A percentile compares a stretch with the other conserved stretches of the same genome.
These are phyloP conservation scores for Sesamia inferens DNA, from an alignment of 2,888 invertebrate genomes.

Conservation along the genomic window DNA sequence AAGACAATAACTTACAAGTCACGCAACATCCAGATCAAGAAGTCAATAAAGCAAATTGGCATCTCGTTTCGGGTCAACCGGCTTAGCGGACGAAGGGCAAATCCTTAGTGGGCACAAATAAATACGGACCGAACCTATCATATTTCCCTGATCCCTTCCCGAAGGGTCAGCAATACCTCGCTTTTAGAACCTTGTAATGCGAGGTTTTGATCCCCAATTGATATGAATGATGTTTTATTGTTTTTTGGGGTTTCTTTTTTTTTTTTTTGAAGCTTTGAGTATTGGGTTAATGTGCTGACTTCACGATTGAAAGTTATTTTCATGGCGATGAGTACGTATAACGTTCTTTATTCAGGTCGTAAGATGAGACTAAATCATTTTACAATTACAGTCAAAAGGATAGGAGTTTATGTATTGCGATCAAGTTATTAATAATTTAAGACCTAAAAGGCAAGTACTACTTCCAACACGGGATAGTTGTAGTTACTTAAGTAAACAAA, in stretches of 20 bases:
- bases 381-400: neutral
- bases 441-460: neutral
- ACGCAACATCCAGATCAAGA: conserved; percentile 71
- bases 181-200: conserved; percentile 70
- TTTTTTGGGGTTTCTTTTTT: conserved; percentile 61
- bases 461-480: neutral
- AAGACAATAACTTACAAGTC: conserved; percentile 63
- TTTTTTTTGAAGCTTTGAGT: conserved; percentile 17
- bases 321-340: neutral
- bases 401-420: neutral
- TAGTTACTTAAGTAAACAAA: too few relatives aligned
- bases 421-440: neutral
- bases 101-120: conserved; percentile 88
- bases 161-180: conserved; percentile 84
- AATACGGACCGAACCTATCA: conserved; percentile 85
- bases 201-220: conserved; percentile 74
- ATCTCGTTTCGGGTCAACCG: conserved; percentile 84
- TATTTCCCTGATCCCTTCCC: conserved; percentile 87
- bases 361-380: too few relatives aligned
- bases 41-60: conserved; percentile 85
- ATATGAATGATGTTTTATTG: conserved; percentile 74
- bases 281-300: conserved; percentile 19
- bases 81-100: conserved; percentile 85
- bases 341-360: too few relatives aligned
- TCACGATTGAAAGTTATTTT: neutral